These are phyloP conservation scores for Ovis aries DNA, from an alignment of 2,113 vertebrate genomes.

Conservation along the genomic window ARS-UI_Ramb_v3.0 NC_056070.1:57642501-57643000, in stretches of 20 bases:
- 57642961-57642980: neutral
- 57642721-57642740: rapidly evolving
- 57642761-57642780: neutral
- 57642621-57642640: neutral
- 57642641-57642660: neutral
- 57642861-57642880: neutral
- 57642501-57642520: neutral
- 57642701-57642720: neutral
- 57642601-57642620: neutral
- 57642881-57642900: neutral
- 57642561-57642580: neutral
- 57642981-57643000: conserved; percentile 29
- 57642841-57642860: neutral
- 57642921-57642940: neutral
- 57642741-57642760: neutral
- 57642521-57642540: neutral
- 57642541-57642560: neutral
- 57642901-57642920: neutral
- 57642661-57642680: neutral
- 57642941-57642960: neutral
- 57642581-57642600: neutral
- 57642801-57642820: neutral
- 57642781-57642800: neutral
- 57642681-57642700: neutral
- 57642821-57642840: neutral